Base-by-base conservation (phyloP, 2,888 invertebrate genomes). In the Eretmocerus hayati region DNA sequence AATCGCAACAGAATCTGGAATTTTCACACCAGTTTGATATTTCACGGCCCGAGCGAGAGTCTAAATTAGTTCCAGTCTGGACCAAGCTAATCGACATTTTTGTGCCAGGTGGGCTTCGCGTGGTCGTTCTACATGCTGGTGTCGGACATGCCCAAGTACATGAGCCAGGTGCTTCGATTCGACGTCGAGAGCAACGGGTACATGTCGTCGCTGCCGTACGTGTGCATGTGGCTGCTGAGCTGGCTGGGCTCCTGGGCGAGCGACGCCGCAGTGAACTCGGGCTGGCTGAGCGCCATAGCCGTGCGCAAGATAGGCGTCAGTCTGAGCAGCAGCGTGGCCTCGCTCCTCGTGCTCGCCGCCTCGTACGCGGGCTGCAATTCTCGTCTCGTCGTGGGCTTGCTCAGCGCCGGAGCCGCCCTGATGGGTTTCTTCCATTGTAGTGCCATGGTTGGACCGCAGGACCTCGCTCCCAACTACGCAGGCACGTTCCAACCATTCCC, bases 361-460 rank as follows among this genome's bases (percentile, higher is more conserved):
- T 72, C 75, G 0, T 75, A 76, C 49, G 72, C 72, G 2, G 71
- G 70, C 5, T 77, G 75, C 54, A 68, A 76, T 48, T 54, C 64
- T 21, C 58, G 60, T 1, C 20, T 63, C 2, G 75, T 73, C 2
- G 72, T 76, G 0, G 42, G 61, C 1, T 58, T 76, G 46, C 72
- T 76, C 49, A 73, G 74, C 2, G 15, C 74, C 4, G 74, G 71
- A 3, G 74, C 75, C 66, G 72, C 71, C 0, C 58, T 72, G 11
- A 74, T 75, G 74, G 75, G 75, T 2, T 69, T 73, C 30, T 74
- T 74, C 53, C 72, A 74, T 53, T 73, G 74, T 3, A 74, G 54
- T 21, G 43, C 74, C 66, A 75, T 74, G 56, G 75, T 75, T 11
- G 75, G 75, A 56, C 71, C 69, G 1, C 58, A 75, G 15, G 75